phyloP scores from a whole-genome alignment of 2,113 vertebrate species.

The Tenrec ecaudatus region DNA sequence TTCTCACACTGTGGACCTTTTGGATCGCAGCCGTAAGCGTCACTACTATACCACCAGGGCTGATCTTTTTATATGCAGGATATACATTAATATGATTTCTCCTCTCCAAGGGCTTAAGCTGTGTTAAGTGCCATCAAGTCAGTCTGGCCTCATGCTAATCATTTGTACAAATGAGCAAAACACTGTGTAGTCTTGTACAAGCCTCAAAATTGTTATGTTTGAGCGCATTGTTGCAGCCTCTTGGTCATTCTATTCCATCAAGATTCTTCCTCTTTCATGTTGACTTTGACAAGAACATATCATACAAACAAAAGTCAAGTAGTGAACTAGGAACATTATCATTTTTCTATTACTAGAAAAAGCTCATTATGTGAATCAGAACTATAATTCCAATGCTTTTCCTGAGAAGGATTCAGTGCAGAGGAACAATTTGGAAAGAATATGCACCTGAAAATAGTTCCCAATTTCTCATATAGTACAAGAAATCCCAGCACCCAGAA shows the following conservation, averaged over 20 bases:
- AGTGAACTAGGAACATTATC: neutral
- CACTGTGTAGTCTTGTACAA: no score
- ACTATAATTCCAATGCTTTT: neutral
- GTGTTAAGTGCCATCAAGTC: neutral
- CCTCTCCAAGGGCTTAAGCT: neutral
- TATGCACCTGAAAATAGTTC: neutral
- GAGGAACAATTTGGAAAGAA: neutral
- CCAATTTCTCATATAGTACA: neutral
- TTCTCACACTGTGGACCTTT: no score
- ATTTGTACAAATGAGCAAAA: no score
- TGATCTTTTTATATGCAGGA: no score
- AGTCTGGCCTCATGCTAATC: no score
- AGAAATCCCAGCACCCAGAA: neutral
- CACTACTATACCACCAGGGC: no score
- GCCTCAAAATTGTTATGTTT: no score
- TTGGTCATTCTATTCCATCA: no score
- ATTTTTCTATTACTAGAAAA: neutral
- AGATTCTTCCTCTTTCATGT: neutral
- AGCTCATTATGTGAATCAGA: neutral
- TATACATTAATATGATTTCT: neutral
- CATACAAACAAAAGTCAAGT: neutral
- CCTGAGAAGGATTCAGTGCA: neutral
- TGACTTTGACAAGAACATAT: neutral
- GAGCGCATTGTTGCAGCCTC: no score
- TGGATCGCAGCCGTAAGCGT: no score